These are phyloP conservation scores for Mimas tiliae DNA, from an alignment of 2,888 invertebrate genomes.

Conservation along the genomic window DNA sequence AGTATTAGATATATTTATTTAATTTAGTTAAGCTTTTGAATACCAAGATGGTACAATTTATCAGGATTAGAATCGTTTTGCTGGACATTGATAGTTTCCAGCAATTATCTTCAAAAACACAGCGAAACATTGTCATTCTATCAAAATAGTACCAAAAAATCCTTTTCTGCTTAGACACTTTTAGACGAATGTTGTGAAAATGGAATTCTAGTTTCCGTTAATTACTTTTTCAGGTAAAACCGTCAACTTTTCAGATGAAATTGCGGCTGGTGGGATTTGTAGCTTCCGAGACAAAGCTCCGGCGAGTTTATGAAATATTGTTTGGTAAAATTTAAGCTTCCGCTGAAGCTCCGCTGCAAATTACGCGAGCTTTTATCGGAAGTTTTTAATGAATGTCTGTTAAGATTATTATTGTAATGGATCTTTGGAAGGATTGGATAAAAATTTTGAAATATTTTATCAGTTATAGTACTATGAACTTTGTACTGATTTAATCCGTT, in stretches of 20 bases:
- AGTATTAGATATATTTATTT: too few species aligned
- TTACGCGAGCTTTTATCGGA: constrained; percentile 21
- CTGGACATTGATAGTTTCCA: too few species aligned
- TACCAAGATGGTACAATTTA: too few species aligned
- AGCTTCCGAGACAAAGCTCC: constrained; percentile 21
- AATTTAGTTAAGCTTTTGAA: background rate
- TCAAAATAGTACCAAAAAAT: background rate
- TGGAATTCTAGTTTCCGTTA: constrained; percentile 14
- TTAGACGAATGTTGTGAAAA: background rate
- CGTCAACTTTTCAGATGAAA: constrained; percentile 16
- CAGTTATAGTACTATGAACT: background rate
- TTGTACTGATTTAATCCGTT: background rate
- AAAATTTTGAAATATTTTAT: background rate
- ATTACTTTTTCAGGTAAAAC: constrained; percentile 22
- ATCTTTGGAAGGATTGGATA: constrained; percentile 4
- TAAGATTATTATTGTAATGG: constrained; percentile 12
- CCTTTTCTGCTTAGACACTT: background rate
- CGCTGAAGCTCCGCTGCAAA: constrained; percentile 16
- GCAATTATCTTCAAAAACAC: background rate
- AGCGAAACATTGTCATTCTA: background rate
- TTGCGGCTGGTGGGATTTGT: constrained; percentile 18
- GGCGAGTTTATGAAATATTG: constrained; percentile 22
- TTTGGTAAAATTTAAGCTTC: constrained; percentile 19
- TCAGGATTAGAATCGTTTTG: too few species aligned
- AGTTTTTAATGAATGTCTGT: constrained; percentile 21